Conservation (phyloP, 2,797 vertebrate genomes). For the Prunella strophiata region DNA sequence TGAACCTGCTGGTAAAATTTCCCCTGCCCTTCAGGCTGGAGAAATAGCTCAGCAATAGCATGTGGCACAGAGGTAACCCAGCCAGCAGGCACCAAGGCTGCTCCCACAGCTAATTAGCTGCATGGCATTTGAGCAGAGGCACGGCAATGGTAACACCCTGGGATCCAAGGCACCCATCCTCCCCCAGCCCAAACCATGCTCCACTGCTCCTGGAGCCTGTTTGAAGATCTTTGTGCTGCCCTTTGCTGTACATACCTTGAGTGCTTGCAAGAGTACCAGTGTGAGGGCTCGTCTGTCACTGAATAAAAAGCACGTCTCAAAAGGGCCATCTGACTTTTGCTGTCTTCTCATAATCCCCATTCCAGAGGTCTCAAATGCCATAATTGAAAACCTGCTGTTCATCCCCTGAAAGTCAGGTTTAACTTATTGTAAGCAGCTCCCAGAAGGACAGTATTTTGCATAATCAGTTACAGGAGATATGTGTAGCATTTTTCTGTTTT, state of each 20-base stretch:
- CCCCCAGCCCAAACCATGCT: neutral
- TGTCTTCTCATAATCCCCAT: conserved; percentile 5
- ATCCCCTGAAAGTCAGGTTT: conserved; percentile 24
- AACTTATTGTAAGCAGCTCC: neutral
- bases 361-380: neutral
- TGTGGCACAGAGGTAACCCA: neutral
- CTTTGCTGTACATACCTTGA: neutral
- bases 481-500: neutral
- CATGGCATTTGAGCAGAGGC: neutral
- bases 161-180: neutral
- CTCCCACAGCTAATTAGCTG: neutral
- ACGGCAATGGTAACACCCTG: rapidly evolving
- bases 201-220: neutral
- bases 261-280: neutral
- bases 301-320: neutral
- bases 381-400: conserved; percentile 44
- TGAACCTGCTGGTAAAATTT: conserved; percentile 33
- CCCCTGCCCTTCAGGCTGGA: neutral
- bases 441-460: conserved; percentile 25
- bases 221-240: neutral
- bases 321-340: neutral
- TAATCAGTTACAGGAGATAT: neutral
- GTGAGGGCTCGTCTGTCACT: neutral
- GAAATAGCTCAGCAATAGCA: neutral
- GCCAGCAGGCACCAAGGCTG: neutral